phyloP scores from a whole-genome alignment of 2,797 vertebrate species.

The Phrynocephalus forsythii region DNA sequence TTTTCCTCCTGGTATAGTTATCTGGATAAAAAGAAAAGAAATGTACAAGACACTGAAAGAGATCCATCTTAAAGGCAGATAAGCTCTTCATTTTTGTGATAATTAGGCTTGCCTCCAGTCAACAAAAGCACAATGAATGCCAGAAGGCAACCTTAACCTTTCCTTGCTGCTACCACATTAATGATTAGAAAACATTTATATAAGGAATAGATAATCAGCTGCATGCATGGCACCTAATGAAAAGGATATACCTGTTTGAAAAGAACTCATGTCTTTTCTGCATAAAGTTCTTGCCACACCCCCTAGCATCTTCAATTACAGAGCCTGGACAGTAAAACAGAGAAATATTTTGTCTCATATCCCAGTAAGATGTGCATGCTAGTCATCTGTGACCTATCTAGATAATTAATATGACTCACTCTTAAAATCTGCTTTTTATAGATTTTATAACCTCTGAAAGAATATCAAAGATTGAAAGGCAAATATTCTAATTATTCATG shows the following conservation, averaged over 20 bases:
- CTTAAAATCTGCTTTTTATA: not conserved
- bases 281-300: not conserved
- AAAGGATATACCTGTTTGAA: not conserved
- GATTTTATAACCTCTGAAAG: not conserved
- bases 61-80: not conserved
- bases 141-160: not conserved
- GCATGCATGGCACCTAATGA: not conserved
- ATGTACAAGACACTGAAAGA: not conserved
- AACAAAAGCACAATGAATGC: not conserved
- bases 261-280: not conserved
- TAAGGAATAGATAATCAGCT: not conserved
- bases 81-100: not conserved
- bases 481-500: not conserved
- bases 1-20: not conserved
- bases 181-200: not conserved
- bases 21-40: slow-evolving; percentile 2
- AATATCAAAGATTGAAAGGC: not conserved
- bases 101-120: not conserved
- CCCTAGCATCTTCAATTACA: not conserved
- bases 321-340: not conserved
- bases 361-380: not conserved
- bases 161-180: slow-evolving; percentile 37
- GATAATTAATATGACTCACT: not conserved
- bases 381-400: not conserved
- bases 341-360: not conserved